These are phyloP conservation scores for Syritta pipiens DNA, from an alignment of 2,888 invertebrate species.

Conservation along the genomic window DNA sequence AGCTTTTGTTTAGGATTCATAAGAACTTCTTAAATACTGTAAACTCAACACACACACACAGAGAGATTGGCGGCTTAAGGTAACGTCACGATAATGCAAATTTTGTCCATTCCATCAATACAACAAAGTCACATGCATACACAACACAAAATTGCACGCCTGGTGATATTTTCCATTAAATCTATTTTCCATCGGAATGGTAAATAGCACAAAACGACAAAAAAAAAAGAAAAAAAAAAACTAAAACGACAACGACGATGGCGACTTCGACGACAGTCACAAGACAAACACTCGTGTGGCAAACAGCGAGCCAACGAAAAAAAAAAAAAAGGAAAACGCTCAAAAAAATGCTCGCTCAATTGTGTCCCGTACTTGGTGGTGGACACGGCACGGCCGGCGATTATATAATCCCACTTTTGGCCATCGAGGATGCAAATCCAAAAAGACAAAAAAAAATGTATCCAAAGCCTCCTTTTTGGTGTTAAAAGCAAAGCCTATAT, in stretches of 20 bases:
- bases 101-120: slow-evolving; percentile 65
- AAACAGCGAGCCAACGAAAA: no score
- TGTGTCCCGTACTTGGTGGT: slow-evolving; percentile 55
- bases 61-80: slow-evolving; percentile 34
- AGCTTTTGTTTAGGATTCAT: slow-evolving; percentile 54
- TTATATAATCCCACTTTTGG: slow-evolving; percentile 57
- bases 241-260: no score
- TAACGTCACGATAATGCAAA: slow-evolving; percentile 68
- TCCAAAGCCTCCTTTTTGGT: slow-evolving; percentile 57
- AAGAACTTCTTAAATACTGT: slow-evolving; percentile 65
- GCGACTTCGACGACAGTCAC: not conserved
- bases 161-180: slow-evolving; percentile 59
- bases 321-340: no score
- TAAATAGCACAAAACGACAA: slow-evolving; percentile 21
- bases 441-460: slow-evolving; percentile 35
- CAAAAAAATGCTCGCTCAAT: slow-evolving; percentile 59
- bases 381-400: slow-evolving; percentile 40
- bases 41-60: slow-evolving; percentile 39
- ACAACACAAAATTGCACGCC: slow-evolving; percentile 28
- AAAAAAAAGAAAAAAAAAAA: slow-evolving; percentile 5
- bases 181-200: slow-evolving; percentile 59
- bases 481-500: slow-evolving; percentile 59
- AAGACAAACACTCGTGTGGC: not conserved
- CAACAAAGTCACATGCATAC: slow-evolving; percentile 42
- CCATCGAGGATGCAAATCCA: slow-evolving; percentile 48